phyloP scores from a whole-genome alignment of 2,113 vertebrate genomes.

The Drymodes brunneopygia region DNA sequence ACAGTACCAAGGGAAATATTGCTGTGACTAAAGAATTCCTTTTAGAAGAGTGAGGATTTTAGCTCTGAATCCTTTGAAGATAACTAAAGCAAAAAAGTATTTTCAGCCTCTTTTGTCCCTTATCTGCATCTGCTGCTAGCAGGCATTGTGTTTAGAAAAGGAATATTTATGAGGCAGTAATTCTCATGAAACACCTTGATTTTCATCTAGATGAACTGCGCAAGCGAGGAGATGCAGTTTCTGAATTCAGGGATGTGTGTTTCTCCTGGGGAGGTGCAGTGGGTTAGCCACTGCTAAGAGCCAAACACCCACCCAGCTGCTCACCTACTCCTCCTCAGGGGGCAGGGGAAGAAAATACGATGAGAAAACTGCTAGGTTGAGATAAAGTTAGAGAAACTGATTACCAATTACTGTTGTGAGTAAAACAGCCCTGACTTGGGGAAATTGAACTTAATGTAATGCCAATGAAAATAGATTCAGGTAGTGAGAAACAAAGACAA shows the following conservation, averaged over 20 bases:
- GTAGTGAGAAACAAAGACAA: background rate
- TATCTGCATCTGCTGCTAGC: background rate
- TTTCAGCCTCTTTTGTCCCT: conserved; percentile 7
- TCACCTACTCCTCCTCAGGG: background rate
- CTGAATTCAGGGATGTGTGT: background rate
- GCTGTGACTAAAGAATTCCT: background rate
- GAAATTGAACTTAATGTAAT: background rate
- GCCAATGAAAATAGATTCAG: background rate
- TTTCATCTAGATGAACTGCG: background rate
- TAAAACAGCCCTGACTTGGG: background rate
- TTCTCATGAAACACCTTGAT: background rate
- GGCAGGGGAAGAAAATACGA: background rate
- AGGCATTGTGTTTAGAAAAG: background rate
- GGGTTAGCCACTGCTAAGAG: background rate
- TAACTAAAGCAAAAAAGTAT: background rate
- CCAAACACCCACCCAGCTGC: background rate
- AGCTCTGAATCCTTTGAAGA: background rate
- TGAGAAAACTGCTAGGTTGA: background rate
- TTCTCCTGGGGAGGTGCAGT: background rate
- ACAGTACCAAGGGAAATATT: background rate
- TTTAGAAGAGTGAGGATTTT: background rate
- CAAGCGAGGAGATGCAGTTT: background rate
- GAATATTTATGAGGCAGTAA: conserved; percentile 26
- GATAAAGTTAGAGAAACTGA: background rate
- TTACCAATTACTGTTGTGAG: background rate